phyloP scores from a whole-genome alignment of 2,888 invertebrate genomes.

The Saturnia pavonia region DNA sequence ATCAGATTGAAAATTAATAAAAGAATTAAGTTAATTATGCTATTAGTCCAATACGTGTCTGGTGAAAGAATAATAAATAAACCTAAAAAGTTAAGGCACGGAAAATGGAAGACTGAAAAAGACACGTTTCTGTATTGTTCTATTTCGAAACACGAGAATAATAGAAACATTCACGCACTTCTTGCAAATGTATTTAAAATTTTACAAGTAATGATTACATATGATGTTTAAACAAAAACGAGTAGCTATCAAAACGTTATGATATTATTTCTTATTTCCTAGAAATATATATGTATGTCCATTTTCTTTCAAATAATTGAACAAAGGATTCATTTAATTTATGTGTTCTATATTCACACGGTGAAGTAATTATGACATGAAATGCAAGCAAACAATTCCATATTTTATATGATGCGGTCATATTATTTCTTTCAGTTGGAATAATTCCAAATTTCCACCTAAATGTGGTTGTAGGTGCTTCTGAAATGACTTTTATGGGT shows the following conservation, averaged over 20 bases:
- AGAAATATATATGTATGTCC: neutral
- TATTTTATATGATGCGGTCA: conserved; percentile 18
- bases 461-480: neutral
- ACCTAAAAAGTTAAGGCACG: neutral
- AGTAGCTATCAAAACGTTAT: neutral
- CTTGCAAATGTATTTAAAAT: no score
- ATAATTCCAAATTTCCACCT: conserved; percentile 17
- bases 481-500: neutral
- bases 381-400: conserved; percentile 17
- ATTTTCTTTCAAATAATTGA: neutral
- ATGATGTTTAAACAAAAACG: neutral
- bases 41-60: no score
- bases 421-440: conserved; percentile 25
- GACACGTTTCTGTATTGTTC: no score
- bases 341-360: neutral
- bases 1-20: no score
- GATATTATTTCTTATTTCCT: no score
- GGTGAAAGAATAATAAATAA: neutral
- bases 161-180: no score
- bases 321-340: neutral
- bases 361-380: neutral
- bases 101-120: no score
- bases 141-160: neutral
- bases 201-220: no score
- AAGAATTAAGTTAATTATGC: no score